These are phyloP conservation scores for Tryphoninae sp. DNA, from an alignment of 2,888 invertebrate species.

Conservation along the genomic window DNA sequence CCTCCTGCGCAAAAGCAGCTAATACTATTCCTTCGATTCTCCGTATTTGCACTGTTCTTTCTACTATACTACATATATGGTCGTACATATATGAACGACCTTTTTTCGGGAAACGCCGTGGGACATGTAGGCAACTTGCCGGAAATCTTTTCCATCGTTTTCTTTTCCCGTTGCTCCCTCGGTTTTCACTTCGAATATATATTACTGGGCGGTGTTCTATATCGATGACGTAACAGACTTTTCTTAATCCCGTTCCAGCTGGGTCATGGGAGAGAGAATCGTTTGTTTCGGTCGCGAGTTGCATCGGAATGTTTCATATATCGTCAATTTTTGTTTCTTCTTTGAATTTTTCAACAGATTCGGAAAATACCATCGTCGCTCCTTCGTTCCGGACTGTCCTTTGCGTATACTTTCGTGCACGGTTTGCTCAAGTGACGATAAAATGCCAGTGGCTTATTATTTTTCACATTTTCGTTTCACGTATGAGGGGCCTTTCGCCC, in stretches of 20 bases:
- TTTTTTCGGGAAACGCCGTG: slow-evolving; percentile 38
- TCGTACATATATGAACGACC: slow-evolving; percentile 8
- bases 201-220: slow-evolving; percentile 31
- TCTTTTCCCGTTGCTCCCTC: slow-evolving; percentile 48
- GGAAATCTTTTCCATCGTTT: slow-evolving; percentile 48
- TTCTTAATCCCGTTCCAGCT: slow-evolving; percentile 61
- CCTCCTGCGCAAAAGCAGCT: slow-evolving; percentile 50
- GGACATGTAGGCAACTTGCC: slow-evolving; percentile 32
- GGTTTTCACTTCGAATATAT: slow-evolving; percentile 48
- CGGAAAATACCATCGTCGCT: slow-evolving; percentile 27
- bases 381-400: slow-evolving; percentile 1
- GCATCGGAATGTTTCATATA: slow-evolving; percentile 61
- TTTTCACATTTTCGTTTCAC: slow-evolving; percentile 42
- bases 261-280: slow-evolving; percentile 54
- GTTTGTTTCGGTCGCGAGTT: slow-evolving; percentile 54
- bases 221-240: slow-evolving; percentile 50
- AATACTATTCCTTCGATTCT: slow-evolving; percentile 51
- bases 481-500: background rate
- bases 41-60: slow-evolving; percentile 39
- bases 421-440: slow-evolving; percentile 43
- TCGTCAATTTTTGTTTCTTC: slow-evolving; percentile 33
- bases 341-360: slow-evolving; percentile 46
- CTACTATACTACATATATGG: slow-evolving; percentile 8
- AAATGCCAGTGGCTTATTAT: slow-evolving; percentile 56
- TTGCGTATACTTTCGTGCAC: background rate